phyloP scores from a whole-genome alignment of 2,888 invertebrate species.

The Nesidiocoris tenuis region DNA sequence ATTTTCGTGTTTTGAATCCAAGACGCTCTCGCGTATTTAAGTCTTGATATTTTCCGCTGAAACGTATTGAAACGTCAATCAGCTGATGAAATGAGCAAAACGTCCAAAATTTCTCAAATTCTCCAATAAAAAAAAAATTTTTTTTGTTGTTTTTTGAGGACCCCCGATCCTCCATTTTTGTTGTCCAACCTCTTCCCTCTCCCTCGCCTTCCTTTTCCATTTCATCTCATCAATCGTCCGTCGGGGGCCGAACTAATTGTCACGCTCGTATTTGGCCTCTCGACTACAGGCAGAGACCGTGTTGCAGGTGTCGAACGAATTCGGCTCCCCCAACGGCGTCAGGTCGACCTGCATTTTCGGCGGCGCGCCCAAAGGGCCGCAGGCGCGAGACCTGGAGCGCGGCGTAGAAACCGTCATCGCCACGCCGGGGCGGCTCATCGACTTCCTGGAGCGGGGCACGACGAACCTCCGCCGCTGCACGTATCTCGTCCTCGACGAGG shows the following conservation, averaged over 20 bases:
- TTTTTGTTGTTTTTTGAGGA: constrained; percentile 19
- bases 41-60: too few species aligned
- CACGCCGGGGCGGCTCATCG: constrained; percentile 92
- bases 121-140: too few species aligned
- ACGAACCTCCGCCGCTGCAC: constrained; percentile 61
- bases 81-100: too few species aligned
- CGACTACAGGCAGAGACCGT: constrained; percentile 36
- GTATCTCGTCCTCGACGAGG: constrained; percentile 88
- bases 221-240: constrained; percentile 11
- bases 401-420: constrained; percentile 95
- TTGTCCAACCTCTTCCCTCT: constrained; percentile 1
- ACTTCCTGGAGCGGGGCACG: constrained; percentile 81
- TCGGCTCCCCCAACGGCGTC: constrained; percentile 83
- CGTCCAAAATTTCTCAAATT: too few species aligned
- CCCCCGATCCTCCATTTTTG: not conserved
- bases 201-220: not conserved
- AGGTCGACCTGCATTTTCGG: constrained; percentile 95
- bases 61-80: too few species aligned
- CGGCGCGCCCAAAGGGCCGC: constrained; percentile 95
- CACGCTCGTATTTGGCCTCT: constrained; percentile 14
- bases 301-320: constrained; percentile 78
- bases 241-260: constrained; percentile 11
- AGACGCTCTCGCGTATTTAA: too few species aligned
- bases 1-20: too few species aligned
- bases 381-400: constrained; percentile 76